Conservation (phyloP, 2,113 vertebrate genomes). For the Psophia crepitans region DNA sequence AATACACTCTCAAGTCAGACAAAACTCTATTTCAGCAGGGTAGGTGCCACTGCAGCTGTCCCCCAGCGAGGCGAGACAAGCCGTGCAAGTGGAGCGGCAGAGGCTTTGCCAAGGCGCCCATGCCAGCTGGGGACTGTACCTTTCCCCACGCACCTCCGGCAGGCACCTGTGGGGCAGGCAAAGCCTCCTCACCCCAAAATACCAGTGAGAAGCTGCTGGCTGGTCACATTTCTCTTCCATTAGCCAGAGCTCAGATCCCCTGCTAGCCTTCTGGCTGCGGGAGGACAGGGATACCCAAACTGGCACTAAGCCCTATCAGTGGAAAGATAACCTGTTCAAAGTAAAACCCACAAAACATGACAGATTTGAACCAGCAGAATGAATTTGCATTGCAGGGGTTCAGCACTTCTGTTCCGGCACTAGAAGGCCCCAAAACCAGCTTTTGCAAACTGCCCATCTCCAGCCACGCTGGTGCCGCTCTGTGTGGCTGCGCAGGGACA, state of each 20-base stretch:
- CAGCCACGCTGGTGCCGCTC: not conserved
- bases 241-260: not conserved
- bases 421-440: not conserved
- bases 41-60: fast-evolving
- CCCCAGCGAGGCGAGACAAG: fast-evolving
- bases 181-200: not conserved
- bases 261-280: not conserved
- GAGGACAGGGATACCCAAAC: not conserved
- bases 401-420: not conserved
- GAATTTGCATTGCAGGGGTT: not conserved
- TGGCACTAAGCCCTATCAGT: not conserved
- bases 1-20: fast-evolving
- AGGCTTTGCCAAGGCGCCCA: fast-evolving
- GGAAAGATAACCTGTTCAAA: not conserved
- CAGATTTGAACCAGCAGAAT: not conserved
- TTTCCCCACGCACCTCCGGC: not conserved
- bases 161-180: not conserved
- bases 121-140: not conserved
- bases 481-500: not conserved
- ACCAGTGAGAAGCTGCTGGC: not conserved
- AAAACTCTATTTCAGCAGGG: not conserved
- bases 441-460: not conserved
- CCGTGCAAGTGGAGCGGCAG: fast-evolving
- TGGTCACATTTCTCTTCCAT: not conserved
- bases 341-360: not conserved